phyloP scores from a whole-genome alignment of 1,140 invertebrate genomes.

The Scylla paramamosain region DNA sequence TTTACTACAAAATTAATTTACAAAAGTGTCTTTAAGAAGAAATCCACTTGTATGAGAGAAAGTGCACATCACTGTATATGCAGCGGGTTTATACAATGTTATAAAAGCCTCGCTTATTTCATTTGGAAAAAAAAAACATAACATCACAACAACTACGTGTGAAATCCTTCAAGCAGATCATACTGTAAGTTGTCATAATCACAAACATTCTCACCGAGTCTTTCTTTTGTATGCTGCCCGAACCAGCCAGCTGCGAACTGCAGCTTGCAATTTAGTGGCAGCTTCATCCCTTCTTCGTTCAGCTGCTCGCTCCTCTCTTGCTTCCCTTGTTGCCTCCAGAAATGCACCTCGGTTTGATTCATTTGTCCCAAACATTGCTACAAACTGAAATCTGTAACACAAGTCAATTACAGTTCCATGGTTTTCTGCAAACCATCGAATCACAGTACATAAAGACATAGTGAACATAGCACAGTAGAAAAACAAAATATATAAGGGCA shows the following conservation, averaged over 20 bases:
- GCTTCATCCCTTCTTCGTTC: slow-evolving; percentile 89
- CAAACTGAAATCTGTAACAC: background rate
- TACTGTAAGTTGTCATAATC: background rate
- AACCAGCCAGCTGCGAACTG: slow-evolving; percentile 87
- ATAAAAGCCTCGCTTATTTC: no score
- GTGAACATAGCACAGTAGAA: no score
- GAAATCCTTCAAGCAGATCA: background rate
- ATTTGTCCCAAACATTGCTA: slow-evolving; percentile 66
- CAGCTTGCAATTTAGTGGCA: slow-evolving; percentile 86
- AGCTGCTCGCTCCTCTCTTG: slow-evolving; percentile 89
- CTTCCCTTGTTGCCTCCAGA: slow-evolving; percentile 86
- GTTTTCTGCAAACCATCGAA: background rate
- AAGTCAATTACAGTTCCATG: background rate
- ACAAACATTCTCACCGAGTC: slow-evolving; percentile 80
- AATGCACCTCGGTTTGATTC: slow-evolving; percentile 69
- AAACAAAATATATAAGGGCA: no score
- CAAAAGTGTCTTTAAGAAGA: background rate
- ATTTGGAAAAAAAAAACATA: background rate
- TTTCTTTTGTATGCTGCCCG: slow-evolving; percentile 83
- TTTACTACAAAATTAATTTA: background rate
- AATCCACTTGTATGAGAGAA: no score
- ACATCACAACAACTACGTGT: background rate
- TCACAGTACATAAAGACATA: no score
- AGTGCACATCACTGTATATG: no score
- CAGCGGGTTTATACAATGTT: no score